Percentiles rank a stretch among this genome's conserved stretches.
These are phyloP conservation scores for Xanthorhoe spadicearia DNA, from an alignment of 2,888 invertebrate species.

Conservation along the genomic window DNA sequence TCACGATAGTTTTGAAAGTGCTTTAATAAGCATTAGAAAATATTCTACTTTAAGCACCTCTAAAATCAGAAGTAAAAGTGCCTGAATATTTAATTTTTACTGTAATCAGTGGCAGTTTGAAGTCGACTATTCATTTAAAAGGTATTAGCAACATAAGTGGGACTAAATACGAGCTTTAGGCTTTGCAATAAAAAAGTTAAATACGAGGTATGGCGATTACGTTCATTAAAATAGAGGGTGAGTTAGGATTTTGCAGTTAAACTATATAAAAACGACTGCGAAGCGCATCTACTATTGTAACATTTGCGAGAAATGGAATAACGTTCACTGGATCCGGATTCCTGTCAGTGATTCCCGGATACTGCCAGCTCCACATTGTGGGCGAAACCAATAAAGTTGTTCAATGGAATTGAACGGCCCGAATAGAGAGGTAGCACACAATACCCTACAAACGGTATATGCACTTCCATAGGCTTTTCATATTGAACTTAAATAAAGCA, in stretches of 20 bases:
- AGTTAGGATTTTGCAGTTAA: conserved; percentile 1
- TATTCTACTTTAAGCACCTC: too few relatives aligned
- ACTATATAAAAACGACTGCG: conserved; percentile 1
- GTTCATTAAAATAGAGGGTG: not conserved
- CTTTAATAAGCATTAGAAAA: too few relatives aligned
- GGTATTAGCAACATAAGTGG: too few relatives aligned
- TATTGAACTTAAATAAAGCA: too few relatives aligned
- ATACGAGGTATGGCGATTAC: not conserved
- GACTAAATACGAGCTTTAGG: not conserved
- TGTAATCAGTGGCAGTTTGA: too few relatives aligned
- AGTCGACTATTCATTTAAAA: too few relatives aligned
- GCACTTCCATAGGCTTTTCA: not conserved
- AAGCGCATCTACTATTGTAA: conserved; percentile 8
- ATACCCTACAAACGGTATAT: conserved; percentile 17
- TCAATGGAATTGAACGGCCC: conserved; percentile 42
- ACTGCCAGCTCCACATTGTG: conserved; percentile 30
- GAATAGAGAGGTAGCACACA: conserved; percentile 42
- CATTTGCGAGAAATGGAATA: conserved; percentile 22
- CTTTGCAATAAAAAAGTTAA: not conserved
- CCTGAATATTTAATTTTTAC: too few relatives aligned
- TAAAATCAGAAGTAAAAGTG: too few relatives aligned
- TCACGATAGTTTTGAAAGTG: too few relatives aligned
- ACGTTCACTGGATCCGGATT: conserved; percentile 25
- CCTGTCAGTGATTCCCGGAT: conserved; percentile 39
- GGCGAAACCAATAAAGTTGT: conserved; percentile 46